Evolutionary conservation across 2,888 invertebrate genomes (phyloP), one percentile per base, ranked within the genome.

Genomic region (Punctoribates punctum): DNA sequence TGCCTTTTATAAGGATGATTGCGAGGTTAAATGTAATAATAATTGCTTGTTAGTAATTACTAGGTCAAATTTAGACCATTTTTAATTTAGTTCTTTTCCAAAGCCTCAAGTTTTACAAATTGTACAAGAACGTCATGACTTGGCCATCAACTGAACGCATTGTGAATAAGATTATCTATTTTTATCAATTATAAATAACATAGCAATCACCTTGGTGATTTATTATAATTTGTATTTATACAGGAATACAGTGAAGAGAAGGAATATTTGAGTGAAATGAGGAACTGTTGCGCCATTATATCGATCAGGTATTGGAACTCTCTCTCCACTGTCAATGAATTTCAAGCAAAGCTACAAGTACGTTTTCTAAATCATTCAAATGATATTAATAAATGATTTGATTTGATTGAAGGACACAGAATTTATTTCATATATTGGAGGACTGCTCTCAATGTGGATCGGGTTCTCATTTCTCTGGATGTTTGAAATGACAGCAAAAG

Each of bases 71-170:
- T n/a, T n/a, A n/a, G n/a, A n/a, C n/a, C n/a, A n/a, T n/a, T n/a
- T n/a, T n/a, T n/a, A n/a, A n/a, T n/a, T n/a, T n/a, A n/a, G n/a
- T n/a, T n/a, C n/a, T n/a, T n/a, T n/a, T n/a, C n/a, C n/a, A n/a
- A n/a, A n/a, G n/a, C n/a, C n/a, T n/a, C n/a, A n/a, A n/a, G n/a
- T n/a, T n/a, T n/a, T n/a, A n/a, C n/a, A n/a, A n/a, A n/a, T n/a
- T n/a, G n/a, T n/a, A n/a, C n/a, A n/a, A n/a, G n/a, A n/a, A n/a
- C n/a, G n/a, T n/a, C n/a, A n/a, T n/a, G n/a, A n/a, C n/a, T n/a
- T 77, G 77, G 77, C 77, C 77, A 8, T 51, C 77, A n/a, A 65
- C 70, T 20, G 77, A 77, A 23, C 34, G 75, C 38, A 77, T 77
- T 9, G 77, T 76, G n/a, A n/a, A n/a, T n/a, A 65, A n/a, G 77